Conservation (phyloP, 1,140 invertebrate species). For the Lasioglossum baleicum region DNA sequence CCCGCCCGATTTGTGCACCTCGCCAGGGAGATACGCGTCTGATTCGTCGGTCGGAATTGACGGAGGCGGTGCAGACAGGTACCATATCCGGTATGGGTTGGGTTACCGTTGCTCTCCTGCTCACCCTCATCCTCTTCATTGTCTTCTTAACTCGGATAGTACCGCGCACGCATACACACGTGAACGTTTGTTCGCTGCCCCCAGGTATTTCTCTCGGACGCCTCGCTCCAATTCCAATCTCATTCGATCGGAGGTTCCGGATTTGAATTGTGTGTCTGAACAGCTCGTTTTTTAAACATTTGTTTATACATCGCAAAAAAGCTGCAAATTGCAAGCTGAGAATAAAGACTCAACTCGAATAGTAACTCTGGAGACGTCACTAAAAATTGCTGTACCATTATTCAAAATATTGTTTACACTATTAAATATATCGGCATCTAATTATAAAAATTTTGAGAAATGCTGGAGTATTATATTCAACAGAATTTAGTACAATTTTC, state of each 20-base stretch:
- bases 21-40: constrained; percentile 70
- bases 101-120: constrained; percentile 55
- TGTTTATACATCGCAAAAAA: no score
- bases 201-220: not conserved
- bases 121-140: constrained; percentile 54
- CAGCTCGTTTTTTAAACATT: no score
- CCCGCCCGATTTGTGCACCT: constrained; percentile 76
- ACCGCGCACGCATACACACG: constrained; percentile 35
- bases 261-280: not conserved
- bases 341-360: no score
- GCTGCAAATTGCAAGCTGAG: no score
- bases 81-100: constrained; percentile 75
- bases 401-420: no score
- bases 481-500: no score
- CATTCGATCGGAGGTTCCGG: no score
- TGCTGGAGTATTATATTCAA: no score
- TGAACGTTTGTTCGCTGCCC: not conserved
- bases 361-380: no score
- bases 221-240: not conserved
- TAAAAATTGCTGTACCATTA: no score
- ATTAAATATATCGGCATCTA: no score
- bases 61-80: constrained; percentile 77
- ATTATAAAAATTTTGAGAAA: no score
- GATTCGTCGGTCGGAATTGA: constrained; percentile 76
- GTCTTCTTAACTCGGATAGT: constrained; percentile 58